Percentiles rank a stretch among this genome's conserved stretches.
phyloP scores from a whole-genome alignment of 2,888 invertebrate species.

The Alentia gelatinosa region DNA sequence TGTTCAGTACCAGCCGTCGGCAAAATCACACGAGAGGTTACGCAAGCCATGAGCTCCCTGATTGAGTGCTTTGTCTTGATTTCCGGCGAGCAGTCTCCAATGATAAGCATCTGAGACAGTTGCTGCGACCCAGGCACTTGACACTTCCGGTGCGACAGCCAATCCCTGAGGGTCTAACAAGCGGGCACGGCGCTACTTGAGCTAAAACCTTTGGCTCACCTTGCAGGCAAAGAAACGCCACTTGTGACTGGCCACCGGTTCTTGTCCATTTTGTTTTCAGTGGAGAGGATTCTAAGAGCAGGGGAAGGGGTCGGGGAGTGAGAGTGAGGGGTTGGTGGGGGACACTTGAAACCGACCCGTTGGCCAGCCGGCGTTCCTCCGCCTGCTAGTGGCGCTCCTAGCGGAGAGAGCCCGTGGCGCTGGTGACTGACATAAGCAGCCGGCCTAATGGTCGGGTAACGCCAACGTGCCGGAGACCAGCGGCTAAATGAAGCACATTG shows the following conservation, averaged over 20 bases:
- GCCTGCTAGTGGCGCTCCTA: background rate
- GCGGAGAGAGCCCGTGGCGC: background rate
- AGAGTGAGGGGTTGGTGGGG: background rate
- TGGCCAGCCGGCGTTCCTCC: background rate
- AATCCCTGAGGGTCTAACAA: background rate
- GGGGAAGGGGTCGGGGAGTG: background rate
- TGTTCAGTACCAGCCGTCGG: too few species aligned
- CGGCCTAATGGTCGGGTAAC: conserved; percentile 24
- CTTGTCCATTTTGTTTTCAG: background rate
- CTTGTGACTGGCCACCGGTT: background rate
- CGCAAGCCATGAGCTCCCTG: background rate
- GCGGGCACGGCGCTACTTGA: background rate
- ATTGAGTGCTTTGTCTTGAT: conserved; percentile 19
- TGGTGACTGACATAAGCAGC: conserved; percentile 33
- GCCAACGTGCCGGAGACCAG: background rate
- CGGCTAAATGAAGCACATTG: conserved; percentile 47
- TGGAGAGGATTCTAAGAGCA: background rate
- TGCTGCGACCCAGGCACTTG: background rate
- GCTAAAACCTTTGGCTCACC: background rate
- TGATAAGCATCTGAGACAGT: background rate
- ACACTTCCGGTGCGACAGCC: background rate
- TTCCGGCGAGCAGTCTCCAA: background rate
- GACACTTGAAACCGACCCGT: background rate
- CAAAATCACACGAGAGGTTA: background rate
- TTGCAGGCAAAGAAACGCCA: background rate